Percentiles rank a stretch among this genome's conserved stretches.
phyloP scores from a whole-genome alignment of 2,797 vertebrate species.

The Pangasius larnaudii region DNA sequence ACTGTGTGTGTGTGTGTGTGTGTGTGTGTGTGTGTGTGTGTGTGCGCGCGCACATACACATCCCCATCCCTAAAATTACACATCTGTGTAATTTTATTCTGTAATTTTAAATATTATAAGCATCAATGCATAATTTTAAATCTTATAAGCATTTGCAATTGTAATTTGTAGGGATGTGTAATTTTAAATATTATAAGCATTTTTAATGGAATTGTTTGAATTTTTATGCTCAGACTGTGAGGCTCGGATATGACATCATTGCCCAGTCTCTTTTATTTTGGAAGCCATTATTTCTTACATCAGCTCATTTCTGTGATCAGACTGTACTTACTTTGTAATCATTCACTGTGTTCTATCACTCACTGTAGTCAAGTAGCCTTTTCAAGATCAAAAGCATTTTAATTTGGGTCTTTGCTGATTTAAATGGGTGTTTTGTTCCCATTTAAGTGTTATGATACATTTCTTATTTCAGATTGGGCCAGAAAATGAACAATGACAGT shows the following conservation, averaged over 20 bases:
- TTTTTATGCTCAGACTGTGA: background rate
- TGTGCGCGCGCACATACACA: background rate
- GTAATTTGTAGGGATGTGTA: background rate
- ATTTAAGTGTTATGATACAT: background rate
- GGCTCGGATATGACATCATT: background rate
- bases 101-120: background rate
- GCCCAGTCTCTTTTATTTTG: background rate
- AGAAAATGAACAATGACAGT: slow-evolving; percentile 60
- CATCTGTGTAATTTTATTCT: background rate
- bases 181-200: background rate
- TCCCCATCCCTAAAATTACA: background rate
- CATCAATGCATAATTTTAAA: background rate
- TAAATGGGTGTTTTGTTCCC: slow-evolving; percentile 16
- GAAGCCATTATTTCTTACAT: slow-evolving; percentile 15
- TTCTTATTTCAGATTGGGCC: background rate
- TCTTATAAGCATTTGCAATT: background rate
- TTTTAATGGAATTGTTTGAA: background rate
- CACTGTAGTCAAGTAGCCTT: slow-evolving; percentile 9
- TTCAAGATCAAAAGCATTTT: slow-evolving; percentile 22
- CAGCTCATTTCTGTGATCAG: background rate
- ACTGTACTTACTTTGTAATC: background rate
- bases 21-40: background rate
- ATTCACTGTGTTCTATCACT: slow-evolving; percentile 4
- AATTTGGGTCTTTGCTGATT: background rate
- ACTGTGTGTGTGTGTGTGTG: background rate